These are phyloP conservation scores for Saimiri boliviensis DNA, from an alignment of 2,113 vertebrate species.

Conservation along the genomic window DNA sequence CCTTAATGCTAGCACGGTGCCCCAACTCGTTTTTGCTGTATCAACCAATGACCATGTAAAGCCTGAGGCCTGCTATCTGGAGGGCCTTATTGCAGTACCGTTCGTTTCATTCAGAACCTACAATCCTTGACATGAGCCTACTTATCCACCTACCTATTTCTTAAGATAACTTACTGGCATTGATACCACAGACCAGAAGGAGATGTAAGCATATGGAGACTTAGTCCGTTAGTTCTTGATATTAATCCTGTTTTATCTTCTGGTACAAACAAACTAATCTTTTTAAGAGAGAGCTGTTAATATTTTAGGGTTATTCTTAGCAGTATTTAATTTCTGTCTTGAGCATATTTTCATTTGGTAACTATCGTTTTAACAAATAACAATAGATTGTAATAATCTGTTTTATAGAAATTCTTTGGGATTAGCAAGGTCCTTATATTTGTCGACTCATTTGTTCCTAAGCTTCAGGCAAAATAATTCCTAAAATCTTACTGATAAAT, in stretches of 20 bases:
- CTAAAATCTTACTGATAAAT: not conserved
- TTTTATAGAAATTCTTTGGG: not conserved
- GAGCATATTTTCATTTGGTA: not conserved
- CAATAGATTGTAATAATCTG: not conserved
- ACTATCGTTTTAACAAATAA: constrained; percentile 13
- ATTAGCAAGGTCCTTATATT: not conserved
- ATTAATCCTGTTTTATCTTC: not conserved
- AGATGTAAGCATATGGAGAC: not conserved
- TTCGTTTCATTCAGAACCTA: not conserved
- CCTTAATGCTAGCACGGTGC: not conserved
- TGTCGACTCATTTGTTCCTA: not conserved
- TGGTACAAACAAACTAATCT: not conserved
- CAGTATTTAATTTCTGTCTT: constrained; percentile 7
- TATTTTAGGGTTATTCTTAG: not conserved
- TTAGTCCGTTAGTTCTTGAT: not conserved
- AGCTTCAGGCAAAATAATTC: not conserved
- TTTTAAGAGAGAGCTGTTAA: not conserved
- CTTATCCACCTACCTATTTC: not conserved
- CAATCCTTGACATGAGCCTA: not conserved
- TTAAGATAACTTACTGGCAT: not conserved
- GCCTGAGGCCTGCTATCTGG: not conserved
- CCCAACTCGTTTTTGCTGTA: not conserved
- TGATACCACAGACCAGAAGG: not conserved
- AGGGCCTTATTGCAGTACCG: not conserved
- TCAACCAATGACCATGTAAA: not conserved